Evolutionary conservation across 1,140 invertebrate genomes (phyloP), one percentile per base, ranked within the genome.

Genomic region (Aethina tumida): DNA sequence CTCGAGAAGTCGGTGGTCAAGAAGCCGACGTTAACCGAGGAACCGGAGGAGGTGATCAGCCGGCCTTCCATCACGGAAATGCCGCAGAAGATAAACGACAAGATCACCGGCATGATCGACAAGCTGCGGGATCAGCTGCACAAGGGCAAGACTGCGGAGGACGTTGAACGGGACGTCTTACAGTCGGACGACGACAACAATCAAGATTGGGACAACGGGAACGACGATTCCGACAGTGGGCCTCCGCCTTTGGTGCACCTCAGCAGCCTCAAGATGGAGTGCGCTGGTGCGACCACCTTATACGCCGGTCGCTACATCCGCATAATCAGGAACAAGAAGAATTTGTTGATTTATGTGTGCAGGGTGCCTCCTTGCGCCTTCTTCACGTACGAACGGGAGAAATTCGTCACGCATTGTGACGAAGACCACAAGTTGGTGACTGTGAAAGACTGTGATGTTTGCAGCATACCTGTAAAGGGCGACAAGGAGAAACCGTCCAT

Each of bases 321-420:
- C n/a, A n/a, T n/a, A n/a, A n/a, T n/a, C n/a, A n/a, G n/a, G n/a
- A n/a, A n/a, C n/a, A n/a, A n/a, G n/a, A n/a, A n/a, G n/a, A n/a
- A n/a, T n/a, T n/a, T n/a, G n/a, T 16, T 46, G n/a, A 41, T 46
- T 17, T 60, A 52, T 29, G 39, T 35, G 9, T 60, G 58, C 39
- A 28, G 42, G 10, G 44, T 49, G 10, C 40, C 47, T 5, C 33
- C 39, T n/a, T 60, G 58, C 32, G 35, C 49, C 7, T 55, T 55
- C 24, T 36, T 37, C 6, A 51, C 56, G 0, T 47, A 43, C 19
- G 34, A 49, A 15, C 35, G 40, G 14, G 26, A 41, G 3, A 33
- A 44, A 1, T 53, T 57, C 27, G 38, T 47, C 19, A 32, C 29
- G 6, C 58, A 60, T 40, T 60, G 53, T 32, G 49, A 44, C 17